These are phyloP conservation scores for Calidris pygmaea DNA, from an alignment of 2,113 vertebrate species.

Conservation along the genomic window DNA sequence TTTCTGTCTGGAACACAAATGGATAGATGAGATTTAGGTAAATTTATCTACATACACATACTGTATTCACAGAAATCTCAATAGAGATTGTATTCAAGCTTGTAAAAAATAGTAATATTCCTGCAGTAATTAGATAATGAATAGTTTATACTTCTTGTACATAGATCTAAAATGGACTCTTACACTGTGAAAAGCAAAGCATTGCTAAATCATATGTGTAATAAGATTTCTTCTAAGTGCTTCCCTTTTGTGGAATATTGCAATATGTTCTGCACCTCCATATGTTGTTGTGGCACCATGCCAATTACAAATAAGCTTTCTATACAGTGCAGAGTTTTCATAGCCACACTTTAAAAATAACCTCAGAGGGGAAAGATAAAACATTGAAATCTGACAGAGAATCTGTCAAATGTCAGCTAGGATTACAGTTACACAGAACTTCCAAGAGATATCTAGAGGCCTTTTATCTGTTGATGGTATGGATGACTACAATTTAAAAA, in stretches of 20 bases:
- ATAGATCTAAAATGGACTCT: not conserved
- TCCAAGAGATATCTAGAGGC: conserved; percentile 8
- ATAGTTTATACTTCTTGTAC: not conserved
- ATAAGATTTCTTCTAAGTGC: not conserved
- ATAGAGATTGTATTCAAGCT: not conserved
- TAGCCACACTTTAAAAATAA: conserved; percentile 32
- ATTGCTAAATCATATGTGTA: not conserved
- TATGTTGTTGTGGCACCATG: not conserved
- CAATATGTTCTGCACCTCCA: not conserved
- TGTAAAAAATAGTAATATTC: not conserved
- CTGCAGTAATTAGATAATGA: not conserved
- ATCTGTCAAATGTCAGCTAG: conserved; percentile 17
- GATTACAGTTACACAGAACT: not conserved
- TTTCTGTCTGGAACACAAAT: not conserved
- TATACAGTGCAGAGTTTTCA: not conserved
- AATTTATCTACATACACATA: not conserved
- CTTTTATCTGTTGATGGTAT: conserved; percentile 20
- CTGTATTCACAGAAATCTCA: not conserved
- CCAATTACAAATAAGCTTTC: not conserved
- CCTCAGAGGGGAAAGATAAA: conserved; percentile 22
- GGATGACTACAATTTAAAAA: conserved; percentile 1
- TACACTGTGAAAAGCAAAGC: not conserved
- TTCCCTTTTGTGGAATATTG: not conserved
- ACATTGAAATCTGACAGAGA: conserved; percentile 25
- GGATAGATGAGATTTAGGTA: not conserved